Evolutionary conservation across 2,888 invertebrate genomes (phyloP), one percentile per base, ranked within the genome.

Genomic region (Mechanitis messenoides): DNA sequence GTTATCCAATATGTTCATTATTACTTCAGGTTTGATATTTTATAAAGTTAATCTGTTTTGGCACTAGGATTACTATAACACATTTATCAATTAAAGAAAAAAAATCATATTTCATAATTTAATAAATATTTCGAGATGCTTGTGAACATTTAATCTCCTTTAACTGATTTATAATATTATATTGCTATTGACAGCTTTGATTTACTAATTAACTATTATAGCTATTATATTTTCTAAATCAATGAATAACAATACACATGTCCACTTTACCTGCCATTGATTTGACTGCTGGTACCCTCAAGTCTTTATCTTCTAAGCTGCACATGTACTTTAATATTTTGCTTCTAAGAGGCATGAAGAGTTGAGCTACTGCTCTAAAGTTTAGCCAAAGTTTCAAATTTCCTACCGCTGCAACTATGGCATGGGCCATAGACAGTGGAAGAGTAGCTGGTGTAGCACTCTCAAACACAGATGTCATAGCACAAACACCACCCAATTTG

Each of bases 381-480:
- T 97, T 98, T 73, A 98, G 92, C 97, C 97, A 98, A 45, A 97
- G 88, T 79, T 98, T 97, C 60, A 98, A 92, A 91, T 98, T 97
- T 63, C 97, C 96, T 64, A 97, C 95, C 71, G 97, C 94, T 66
- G 96, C 95, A 71, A 97, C 96, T 84, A 98, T 95, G 50, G 96
- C 94, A 91, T 98, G 97, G 12, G 97, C 97, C 80, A 97, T 94
- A 55, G 95, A 94, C 69, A 97, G 93, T 0, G 97, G 96, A 73
- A 98, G 88, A 56, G 92, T 92, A 55, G 92, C 92, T 53, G 96
- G 94, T 69, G 92, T 91, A 55, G 94, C 91, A 81, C 92, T 91
- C 72, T 96, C 95, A 85, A 98, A 97, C 80, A 97, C 96, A 60
- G 93, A 91, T 42, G 95, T 94, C 93, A 98, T 95, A 45, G 96